Evolutionary conservation across 2,888 invertebrate genomes (phyloP).

Genomic region (Priocnemis perturbator): DNA sequence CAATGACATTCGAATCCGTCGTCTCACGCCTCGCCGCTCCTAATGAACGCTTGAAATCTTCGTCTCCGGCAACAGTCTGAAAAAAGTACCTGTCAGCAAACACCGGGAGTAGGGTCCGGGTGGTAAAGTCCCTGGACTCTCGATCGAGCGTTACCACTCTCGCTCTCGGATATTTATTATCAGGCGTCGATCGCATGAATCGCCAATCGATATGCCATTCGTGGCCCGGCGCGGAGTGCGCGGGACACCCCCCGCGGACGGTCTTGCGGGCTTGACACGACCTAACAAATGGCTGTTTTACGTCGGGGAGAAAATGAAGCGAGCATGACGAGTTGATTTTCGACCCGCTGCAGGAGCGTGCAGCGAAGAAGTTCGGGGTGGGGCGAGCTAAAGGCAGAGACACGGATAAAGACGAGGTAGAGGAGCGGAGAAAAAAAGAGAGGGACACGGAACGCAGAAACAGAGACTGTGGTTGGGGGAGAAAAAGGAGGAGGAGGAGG

Average conservation of each 20-base stretch:
- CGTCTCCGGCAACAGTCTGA: slow-evolving; percentile 7
- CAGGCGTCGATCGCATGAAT: slow-evolving; percentile 72
- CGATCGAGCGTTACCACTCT: slow-evolving; percentile 40
- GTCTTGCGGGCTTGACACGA: slow-evolving; percentile 69
- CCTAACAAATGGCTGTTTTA: slow-evolving; percentile 75
- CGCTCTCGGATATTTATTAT: slow-evolving; percentile 66
- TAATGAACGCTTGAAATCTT: too few species aligned
- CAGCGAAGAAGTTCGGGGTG: slow-evolving; percentile 23
- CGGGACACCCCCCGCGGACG: slow-evolving; percentile 71
- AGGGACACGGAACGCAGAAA: slow-evolving; percentile 8
- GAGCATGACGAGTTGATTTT: slow-evolving; percentile 75
- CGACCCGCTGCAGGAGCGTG: slow-evolving; percentile 61
- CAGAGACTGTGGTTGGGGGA: slow-evolving; percentile 32
- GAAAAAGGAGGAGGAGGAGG: slow-evolving; percentile 35
- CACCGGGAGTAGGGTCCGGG: slow-evolving; percentile 46
- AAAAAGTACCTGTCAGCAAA: slow-evolving; percentile 39
- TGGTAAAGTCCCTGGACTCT: too few species aligned
- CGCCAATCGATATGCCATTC: slow-evolving; percentile 73
- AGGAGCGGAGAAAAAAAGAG: slow-evolving; percentile 24
- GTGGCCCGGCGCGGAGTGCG: slow-evolving; percentile 42
- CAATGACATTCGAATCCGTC: too few species aligned
- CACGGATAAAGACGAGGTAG: slow-evolving; percentile 2
- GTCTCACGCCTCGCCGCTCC: too few species aligned
- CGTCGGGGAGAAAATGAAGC: slow-evolving; percentile 74
- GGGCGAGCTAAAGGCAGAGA: not conserved